Base-by-base conservation (phyloP, 2,888 invertebrate genomes). In the Cyaniris semiargus region DNA sequence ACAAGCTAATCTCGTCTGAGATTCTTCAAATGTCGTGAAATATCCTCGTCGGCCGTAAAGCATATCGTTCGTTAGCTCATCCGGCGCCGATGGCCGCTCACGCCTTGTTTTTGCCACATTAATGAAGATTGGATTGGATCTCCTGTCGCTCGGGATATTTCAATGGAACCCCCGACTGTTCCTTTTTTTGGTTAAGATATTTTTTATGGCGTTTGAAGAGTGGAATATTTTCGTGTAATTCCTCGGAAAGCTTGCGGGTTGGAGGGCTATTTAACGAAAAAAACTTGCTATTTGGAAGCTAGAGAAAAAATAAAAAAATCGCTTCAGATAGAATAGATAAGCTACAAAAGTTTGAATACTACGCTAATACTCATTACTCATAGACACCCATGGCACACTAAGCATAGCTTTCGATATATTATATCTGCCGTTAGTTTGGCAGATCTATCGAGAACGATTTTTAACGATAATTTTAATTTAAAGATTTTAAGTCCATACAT, bases 111-210 rank as follows among this genome's bases (percentile, higher is more conserved):
- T 81, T 82, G 80, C 80, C 80, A 79, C 80, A 80, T 81, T 83
- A 83, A 81, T 79, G 80, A 79, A 82, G 81, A 83, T 83, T 82
- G 81, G 82, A 83, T 83, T 81, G 81, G 82, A 83, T 81, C 80
- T 74, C 75, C 77, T 79, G 74, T 78, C 77, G 77, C 77, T 72
- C 60, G 34, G 66, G 78, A 77, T 79, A 80, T 80, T 77, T 77
- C 76, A 76, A 80, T 78, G 79, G 79, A 76, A 75, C 58, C n/a
- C 58, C n/a, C 76, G 76, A 38, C 27, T 76, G 70, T 70, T 71
- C n/a, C 44, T 72, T 72, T 72, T 70, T 72, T 23, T 23, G 71
- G 8, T n/a, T n/a, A 21, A 72, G 38, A 44, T 72, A 72, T 72
- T 72, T 72, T 71, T 72, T 72, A 44, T 21, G 23, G 38, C 44